Evolutionary conservation across 2,797 vertebrate genomes (phyloP), one percentile per base, ranked within the genome.

Genomic region (Hyperoplus immaculatus): DNA sequence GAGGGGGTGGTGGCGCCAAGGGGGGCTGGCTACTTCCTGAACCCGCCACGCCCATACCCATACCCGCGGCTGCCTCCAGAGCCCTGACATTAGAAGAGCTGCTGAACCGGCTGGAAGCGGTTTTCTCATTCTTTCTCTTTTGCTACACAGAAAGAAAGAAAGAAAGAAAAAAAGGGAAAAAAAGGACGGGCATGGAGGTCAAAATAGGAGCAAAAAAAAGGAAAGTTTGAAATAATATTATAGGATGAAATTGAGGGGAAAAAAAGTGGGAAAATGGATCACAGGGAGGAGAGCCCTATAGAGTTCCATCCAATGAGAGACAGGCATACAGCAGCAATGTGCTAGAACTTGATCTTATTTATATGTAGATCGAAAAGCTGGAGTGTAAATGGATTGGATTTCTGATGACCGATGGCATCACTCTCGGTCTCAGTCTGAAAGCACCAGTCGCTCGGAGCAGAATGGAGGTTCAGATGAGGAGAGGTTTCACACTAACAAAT

Each of bases 111-210:
- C 96, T 96, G 95, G 96, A 93, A 86, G 97, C 93, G 83, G 97
- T 95, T 94, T 99, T 99, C 96, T 99, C 97, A 73, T 96, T 98
- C 97, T 99, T 99, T 98, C 97, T 97, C 97, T 99, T 99, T 98
- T 98, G 98, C 98, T 99, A 98, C 95, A 97, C 96, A 93, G 88
- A 90, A 86, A 91, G 80, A 87, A 87, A 87, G 29, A 29, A 29
- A 29, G 29, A 3, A 21, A 21, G 21, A 29, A 89, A 74, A 86
- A 71, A 91, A 85, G 86, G 87, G 79, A 89, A 74, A 86, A 71
- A 91, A 85, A 87, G 87, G 79, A 87, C 78, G 82, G 70, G 90
- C 78, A 89, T 2, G 59, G 71, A 80, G 86, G 81, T 89, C 87
- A 91, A 85, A 87, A 79, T 86, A 63, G 81, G 82, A 87, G 69